Percentiles rank a stretch among this genome's conserved stretches.
phyloP scores from a whole-genome alignment of 2,113 vertebrate genomes.

The Otolemur garnettii region DNA sequence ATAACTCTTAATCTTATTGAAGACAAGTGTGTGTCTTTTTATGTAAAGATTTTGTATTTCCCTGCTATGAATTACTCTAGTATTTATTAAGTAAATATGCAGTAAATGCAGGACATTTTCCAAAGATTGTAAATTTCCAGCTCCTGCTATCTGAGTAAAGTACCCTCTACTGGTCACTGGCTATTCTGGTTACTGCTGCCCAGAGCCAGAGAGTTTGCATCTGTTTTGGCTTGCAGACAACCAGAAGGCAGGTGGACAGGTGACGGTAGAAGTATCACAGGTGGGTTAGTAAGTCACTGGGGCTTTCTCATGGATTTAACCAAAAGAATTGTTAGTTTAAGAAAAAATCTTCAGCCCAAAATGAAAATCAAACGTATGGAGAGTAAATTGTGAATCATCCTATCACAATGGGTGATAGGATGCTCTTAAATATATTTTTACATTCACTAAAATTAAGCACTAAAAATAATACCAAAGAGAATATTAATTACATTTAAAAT shows the following conservation, averaged over 20 bases:
- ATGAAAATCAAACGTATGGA: background rate
- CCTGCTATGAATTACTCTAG: background rate
- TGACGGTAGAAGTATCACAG: background rate
- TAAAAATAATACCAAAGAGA: constrained; percentile 49
- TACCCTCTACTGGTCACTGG: background rate
- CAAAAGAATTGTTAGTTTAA: background rate
- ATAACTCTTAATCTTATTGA: constrained; percentile 7
- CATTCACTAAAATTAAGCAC: background rate
- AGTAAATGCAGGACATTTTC: background rate
- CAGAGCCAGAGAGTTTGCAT: background rate
- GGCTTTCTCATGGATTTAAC: background rate
- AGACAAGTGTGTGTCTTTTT: background rate
- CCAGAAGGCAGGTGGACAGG: background rate
- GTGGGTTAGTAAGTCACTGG: background rate
- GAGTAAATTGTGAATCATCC: background rate
- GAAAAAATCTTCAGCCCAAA: background rate
- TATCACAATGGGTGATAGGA: too few relatives aligned
- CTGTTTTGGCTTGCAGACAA: background rate
- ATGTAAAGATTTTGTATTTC: background rate
- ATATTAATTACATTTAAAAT: constrained; percentile 43
- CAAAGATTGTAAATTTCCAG: background rate
- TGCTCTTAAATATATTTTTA: constrained; percentile 46
- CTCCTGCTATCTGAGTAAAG: background rate
- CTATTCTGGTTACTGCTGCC: constrained; percentile 6
- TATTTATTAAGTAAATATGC: background rate